phyloP scores from a whole-genome alignment of 2,888 invertebrate species.

The Volucella inanis region DNA sequence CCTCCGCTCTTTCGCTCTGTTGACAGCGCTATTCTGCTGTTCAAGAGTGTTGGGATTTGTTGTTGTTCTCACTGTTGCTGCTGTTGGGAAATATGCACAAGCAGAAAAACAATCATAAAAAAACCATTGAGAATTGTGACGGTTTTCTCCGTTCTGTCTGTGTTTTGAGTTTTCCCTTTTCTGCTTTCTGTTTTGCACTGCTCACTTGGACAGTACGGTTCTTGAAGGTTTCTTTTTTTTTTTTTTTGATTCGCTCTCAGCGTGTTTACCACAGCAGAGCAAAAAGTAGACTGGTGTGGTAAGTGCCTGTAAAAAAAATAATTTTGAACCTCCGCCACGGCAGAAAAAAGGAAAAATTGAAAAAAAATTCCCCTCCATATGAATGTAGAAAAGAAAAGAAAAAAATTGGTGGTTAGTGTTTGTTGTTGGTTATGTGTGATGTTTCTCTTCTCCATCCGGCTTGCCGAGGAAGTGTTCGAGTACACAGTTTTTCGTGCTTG shows the following conservation, averaged over 20 bases:
- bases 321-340: constrained; percentile 71
- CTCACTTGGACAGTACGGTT: constrained; percentile 2
- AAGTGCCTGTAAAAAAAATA: constrained; percentile 81
- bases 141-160: constrained; percentile 76
- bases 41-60: constrained; percentile 25
- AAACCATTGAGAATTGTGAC: constrained; percentile 63
- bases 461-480: neutral
- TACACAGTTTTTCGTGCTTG: constrained; percentile 17
- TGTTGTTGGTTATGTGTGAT: too few relatives aligned
- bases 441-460: constrained; percentile 30
- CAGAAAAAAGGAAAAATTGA: neutral
- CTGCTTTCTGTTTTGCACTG: constrained; percentile 74
- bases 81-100: constrained; percentile 58
- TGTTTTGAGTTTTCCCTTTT: constrained; percentile 67
- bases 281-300: constrained; percentile 82
- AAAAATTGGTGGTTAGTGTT: constrained; percentile 27
- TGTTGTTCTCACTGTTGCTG: constrained; percentile 41
- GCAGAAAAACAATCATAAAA: constrained; percentile 36
- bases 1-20: constrained; percentile 63
- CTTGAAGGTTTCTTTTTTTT: constrained; percentile 62
- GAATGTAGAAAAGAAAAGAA: constrained; percentile 55
- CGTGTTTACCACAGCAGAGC: constrained; percentile 80
- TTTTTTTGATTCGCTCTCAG: constrained; percentile 71
- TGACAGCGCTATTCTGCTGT: constrained; percentile 56
- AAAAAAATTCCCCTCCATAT: constrained; percentile 72